Conservation (phyloP, 2,797 vertebrate species). For the Eidolon dupreanum region DNA sequence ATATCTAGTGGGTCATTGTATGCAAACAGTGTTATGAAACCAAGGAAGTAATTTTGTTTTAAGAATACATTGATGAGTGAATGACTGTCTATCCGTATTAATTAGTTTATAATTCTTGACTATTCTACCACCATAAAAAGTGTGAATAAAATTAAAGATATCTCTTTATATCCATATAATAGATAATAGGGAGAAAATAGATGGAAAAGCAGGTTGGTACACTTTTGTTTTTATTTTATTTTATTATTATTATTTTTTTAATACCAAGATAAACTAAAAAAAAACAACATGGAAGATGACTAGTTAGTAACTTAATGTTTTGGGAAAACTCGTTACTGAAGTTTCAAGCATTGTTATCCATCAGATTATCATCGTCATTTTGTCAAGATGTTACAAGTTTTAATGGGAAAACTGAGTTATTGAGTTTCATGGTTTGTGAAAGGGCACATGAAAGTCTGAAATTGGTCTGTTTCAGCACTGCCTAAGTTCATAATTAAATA, state of each 20-base stretch:
- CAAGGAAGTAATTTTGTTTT: neutral
- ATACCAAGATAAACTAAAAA: neutral
- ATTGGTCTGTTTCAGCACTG: neutral
- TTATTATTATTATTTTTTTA: neutral
- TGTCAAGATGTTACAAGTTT: neutral
- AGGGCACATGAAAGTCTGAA: constrained; percentile 8
- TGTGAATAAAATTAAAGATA: neutral
- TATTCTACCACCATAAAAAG: neutral
- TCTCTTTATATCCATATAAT: neutral
- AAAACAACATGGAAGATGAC: neutral
- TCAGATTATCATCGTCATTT: constrained; percentile 5
- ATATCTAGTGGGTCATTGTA: neutral
- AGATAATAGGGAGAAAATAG: neutral
- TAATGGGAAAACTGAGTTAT: neutral
- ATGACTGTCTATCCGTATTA: neutral
- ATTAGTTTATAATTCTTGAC: neutral
- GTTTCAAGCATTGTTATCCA: neutral
- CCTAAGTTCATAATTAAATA: constrained; percentile 35
- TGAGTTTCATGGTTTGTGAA: neutral
- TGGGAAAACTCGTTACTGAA: neutral
- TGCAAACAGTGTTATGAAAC: neutral
- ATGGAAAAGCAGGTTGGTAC: neutral
- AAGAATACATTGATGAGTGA: neutral
- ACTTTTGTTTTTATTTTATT: neutral
- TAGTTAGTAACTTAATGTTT: neutral